Conservation (phyloP, 2,888 invertebrate species). For the Rhorus exstirpatorius region DNA sequence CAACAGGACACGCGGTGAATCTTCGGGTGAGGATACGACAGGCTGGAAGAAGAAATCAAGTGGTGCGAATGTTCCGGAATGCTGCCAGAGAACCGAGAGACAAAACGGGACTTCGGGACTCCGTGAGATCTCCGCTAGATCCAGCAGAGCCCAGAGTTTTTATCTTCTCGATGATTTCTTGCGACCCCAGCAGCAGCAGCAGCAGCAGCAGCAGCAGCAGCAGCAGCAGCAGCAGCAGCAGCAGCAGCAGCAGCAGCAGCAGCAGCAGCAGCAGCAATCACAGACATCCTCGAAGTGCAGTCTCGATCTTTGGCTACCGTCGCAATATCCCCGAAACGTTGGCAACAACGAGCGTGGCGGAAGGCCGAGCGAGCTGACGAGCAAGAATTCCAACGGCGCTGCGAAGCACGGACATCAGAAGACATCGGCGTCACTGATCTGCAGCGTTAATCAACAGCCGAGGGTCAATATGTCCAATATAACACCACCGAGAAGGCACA, state of each 20-base stretch:
- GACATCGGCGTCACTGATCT: slow-evolving; percentile 51
- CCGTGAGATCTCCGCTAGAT: slow-evolving; percentile 78
- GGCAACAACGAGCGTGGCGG: slow-evolving; percentile 71
- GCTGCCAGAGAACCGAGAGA: slow-evolving; percentile 60
- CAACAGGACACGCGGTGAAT: slow-evolving; percentile 60
- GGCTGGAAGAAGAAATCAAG: slow-evolving; percentile 65
- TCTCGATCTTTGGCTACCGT: slow-evolving; percentile 83
- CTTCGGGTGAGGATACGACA: slow-evolving; percentile 64
- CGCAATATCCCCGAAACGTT: slow-evolving; percentile 74
- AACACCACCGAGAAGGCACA: slow-evolving; percentile 84
- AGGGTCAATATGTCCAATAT: slow-evolving; percentile 78
- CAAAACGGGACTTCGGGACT: slow-evolving; percentile 66
- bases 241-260: slow-evolving; percentile 79
- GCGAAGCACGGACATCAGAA: slow-evolving; percentile 62
- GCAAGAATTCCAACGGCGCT: slow-evolving; percentile 48
- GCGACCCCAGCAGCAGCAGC: slow-evolving; percentile 78
- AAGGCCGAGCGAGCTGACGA: slow-evolving; percentile 71
- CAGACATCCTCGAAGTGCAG: slow-evolving; percentile 77
- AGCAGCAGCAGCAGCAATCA: slow-evolving; percentile 73
- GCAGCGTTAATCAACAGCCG: slow-evolving; percentile 59
- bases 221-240: slow-evolving; percentile 79
- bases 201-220: slow-evolving; percentile 72
- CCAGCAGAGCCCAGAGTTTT: slow-evolving; percentile 86
- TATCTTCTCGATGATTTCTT: slow-evolving; percentile 87
- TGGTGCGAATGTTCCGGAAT: slow-evolving; percentile 34